A percentile compares a stretch with the other conserved stretches of the same genome.
Conservation (phyloP, 2,113 vertebrate species). For the Dromiciops gliroides region DNA sequence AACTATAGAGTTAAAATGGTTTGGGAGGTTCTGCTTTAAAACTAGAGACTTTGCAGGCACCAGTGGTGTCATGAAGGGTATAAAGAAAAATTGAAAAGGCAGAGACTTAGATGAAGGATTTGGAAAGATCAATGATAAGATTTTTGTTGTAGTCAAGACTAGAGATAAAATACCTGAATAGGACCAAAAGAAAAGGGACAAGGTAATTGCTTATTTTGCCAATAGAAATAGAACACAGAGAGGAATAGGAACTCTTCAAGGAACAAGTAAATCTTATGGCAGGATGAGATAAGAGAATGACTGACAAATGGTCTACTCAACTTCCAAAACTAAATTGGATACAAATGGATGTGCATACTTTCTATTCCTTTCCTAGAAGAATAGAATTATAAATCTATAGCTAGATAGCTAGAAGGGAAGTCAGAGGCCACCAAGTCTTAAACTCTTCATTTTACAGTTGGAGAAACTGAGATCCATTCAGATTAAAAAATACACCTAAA, state of each 20-base stretch:
- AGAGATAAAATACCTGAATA: conserved; percentile 23
- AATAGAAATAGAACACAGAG: neutral
- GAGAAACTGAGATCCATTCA: no score
- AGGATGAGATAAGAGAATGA: neutral
- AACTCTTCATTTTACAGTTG: no score
- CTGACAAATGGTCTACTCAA: neutral
- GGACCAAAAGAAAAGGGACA: neutral
- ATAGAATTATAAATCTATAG: no score
- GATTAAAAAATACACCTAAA: no score
- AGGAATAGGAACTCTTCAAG: conserved; percentile 32
- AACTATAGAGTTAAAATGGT: neutral
- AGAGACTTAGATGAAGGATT: conserved; percentile 8
- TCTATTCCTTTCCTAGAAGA: neutral
- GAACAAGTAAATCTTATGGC: neutral
- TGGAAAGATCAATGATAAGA: conserved; percentile 46
- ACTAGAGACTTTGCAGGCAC: conserved; percentile 10
- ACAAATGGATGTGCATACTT: neutral
- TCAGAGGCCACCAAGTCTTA: no score
- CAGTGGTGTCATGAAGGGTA: conserved; percentile 22
- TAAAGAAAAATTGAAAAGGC: conserved; percentile 18
- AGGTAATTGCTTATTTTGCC: neutral
- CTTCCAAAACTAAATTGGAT: neutral
- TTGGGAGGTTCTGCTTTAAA: conserved; percentile 41
- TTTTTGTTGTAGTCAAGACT: neutral
- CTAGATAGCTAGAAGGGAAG: no score